phyloP scores from a whole-genome alignment of 2,113 vertebrate species.

The Alosa alosa region DNA sequence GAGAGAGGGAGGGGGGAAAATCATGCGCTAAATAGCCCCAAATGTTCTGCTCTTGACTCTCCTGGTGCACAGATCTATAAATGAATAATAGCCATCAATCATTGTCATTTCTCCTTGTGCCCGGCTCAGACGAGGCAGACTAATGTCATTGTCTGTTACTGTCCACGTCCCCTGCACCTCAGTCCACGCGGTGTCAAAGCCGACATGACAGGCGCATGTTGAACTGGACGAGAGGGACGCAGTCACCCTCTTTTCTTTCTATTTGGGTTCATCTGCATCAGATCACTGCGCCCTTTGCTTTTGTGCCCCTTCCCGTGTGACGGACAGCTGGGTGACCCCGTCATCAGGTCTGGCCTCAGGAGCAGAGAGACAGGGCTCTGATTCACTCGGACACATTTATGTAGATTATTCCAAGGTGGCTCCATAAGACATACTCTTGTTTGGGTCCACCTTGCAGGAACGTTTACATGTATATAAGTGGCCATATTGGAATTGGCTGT shows the following conservation, averaged over 20 bases:
- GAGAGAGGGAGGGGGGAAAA: slow-evolving; percentile 17
- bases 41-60: slow-evolving; percentile 67
- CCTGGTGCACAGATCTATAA: slow-evolving; percentile 80
- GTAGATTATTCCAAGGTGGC: slow-evolving; percentile 18
- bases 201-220: slow-evolving; percentile 91
- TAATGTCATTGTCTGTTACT: slow-evolving; percentile 95
- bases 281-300: slow-evolving; percentile 60
- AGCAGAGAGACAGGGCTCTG: not conserved
- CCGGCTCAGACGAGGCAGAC: slow-evolving; percentile 86
- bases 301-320: slow-evolving; percentile 34
- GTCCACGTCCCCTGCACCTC: slow-evolving; percentile 84
- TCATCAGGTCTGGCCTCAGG: slow-evolving; percentile 23
- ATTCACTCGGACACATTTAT: slow-evolving; percentile 12
- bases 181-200: slow-evolving; percentile 83
- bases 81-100: slow-evolving; percentile 95
- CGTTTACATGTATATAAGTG: not conserved
- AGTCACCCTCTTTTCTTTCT: slow-evolving; percentile 91
- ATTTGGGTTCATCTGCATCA: slow-evolving; percentile 62
- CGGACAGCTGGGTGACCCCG: slow-evolving; percentile 51
- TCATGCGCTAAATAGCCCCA: slow-evolving; percentile 50
- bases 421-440: not conserved
- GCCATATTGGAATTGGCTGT: not conserved
- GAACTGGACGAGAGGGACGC: slow-evolving; percentile 80
- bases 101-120: slow-evolving; percentile 89
- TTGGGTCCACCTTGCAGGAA: not conserved